Percentiles rank a stretch among this genome's conserved stretches.
Evolutionary conservation across 2,113 vertebrate genomes (phyloP).

Genomic region (Carlito syrichta): DNA sequence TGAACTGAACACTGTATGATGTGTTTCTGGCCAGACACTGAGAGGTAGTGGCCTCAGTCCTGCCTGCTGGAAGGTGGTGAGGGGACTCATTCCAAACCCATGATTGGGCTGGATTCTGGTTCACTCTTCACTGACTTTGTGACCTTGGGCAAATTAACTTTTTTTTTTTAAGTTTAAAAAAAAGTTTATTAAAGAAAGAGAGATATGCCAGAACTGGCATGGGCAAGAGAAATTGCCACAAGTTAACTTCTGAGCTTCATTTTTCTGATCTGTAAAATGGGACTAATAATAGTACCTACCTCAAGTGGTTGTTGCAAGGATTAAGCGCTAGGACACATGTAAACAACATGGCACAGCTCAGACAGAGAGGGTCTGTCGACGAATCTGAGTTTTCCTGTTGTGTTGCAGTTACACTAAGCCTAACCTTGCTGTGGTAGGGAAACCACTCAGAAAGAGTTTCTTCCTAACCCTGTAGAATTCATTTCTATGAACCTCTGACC

Average conservation of each 20-base stretch:
- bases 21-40: not conserved
- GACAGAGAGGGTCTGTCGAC: not conserved
- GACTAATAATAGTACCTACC: not conserved
- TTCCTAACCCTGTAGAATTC: not conserved
- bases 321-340: not conserved
- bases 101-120: not conserved
- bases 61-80: rapidly evolving
- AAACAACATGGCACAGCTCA: not conserved
- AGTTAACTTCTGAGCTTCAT: not conserved
- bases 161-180: no score
- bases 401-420: not conserved
- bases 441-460: not conserved
- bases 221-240: no score
- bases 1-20: not conserved
- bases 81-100: no score
- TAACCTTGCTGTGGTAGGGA: not conserved
- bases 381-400: not conserved
- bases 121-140: not conserved
- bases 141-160: not conserved
- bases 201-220: no score
- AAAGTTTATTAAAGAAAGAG: no score
- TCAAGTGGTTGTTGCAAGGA: not conserved
- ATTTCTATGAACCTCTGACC: not conserved
- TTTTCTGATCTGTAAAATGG: not conserved
- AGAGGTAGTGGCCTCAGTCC: not conserved